Evolutionary conservation across 64 coral and sea anemone genomes (phyloP).

Genomic region (Anthopleura sola): DNA sequence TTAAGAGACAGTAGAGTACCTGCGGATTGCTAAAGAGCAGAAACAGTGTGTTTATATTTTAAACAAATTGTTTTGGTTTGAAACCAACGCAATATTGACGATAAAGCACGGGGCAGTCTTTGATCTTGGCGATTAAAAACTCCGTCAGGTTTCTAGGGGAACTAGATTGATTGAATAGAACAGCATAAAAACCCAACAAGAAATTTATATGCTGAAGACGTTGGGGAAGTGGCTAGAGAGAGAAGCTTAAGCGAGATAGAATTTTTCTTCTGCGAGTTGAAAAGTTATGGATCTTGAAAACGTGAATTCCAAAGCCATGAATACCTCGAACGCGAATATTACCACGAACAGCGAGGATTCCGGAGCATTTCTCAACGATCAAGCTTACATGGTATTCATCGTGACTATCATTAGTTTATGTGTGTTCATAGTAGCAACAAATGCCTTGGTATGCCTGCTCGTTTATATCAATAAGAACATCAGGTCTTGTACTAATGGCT

Average conservation of each 20-base stretch:
- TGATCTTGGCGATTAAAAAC: neutral
- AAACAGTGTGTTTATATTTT: neutral
- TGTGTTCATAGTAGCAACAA: slow-evolving; percentile 26
- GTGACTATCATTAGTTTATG: slow-evolving; percentile 7
- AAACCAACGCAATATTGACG: neutral
- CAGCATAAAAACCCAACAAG: neutral
- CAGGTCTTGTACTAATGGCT: slow-evolving; percentile 38
- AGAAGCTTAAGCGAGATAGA: neutral
- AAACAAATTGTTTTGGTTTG: neutral
- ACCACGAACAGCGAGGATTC: neutral
- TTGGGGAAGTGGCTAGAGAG: neutral
- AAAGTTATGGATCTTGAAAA: neutral
- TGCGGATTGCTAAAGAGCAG: neutral
- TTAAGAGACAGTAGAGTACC: neutral
- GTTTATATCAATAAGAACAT: slow-evolving; percentile 15
- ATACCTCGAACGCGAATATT: neutral
- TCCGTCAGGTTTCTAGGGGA: neutral
- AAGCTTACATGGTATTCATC: neutral
- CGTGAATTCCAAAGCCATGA: neutral
- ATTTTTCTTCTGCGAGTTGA: neutral
- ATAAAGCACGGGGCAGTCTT: neutral
- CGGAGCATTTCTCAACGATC: neutral
- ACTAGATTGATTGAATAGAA: neutral
- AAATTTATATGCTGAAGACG: neutral
- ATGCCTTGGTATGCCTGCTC: slow-evolving; percentile 1